phyloP scores from a whole-genome alignment of 2,888 invertebrate genomes.

The Coelinius sp. region DNA sequence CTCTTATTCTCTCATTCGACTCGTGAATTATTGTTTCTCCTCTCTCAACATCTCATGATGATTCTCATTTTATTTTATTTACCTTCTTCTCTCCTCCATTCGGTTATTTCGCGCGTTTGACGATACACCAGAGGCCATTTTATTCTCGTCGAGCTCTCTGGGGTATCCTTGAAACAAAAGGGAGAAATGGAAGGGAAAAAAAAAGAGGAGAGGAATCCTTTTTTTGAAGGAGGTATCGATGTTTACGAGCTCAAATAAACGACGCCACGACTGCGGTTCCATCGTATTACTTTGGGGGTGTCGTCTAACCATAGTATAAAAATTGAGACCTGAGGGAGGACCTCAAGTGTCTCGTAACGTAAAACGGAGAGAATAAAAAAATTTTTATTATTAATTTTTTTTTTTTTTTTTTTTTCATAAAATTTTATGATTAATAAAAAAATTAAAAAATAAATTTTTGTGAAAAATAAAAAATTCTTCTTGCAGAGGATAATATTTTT shows the following conservation, averaged over 20 bases:
- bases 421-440: no score
- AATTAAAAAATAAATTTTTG: not conserved
- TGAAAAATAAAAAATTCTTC: not conserved
- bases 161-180: constrained; percentile 18
- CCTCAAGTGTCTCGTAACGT: not conserved
- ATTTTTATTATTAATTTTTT: no score
- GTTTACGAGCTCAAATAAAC: constrained; percentile 67
- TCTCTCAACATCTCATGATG: constrained; percentile 25
- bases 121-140: constrained; percentile 54
- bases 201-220: constrained; percentile 2
- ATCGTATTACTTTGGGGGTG: constrained; percentile 63
- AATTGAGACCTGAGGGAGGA: constrained; percentile 50
- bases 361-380: not conserved
- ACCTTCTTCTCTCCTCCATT: constrained; percentile 9
- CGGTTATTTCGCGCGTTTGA: constrained; percentile 61
- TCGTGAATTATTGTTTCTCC: constrained; percentile 27
- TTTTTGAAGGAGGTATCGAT: constrained; percentile 59
- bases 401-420: no score
- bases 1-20: constrained; percentile 35
- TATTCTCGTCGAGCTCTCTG: constrained; percentile 46
- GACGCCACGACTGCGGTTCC: constrained; percentile 60
- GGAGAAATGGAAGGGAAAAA: not conserved
- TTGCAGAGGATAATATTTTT: no score
- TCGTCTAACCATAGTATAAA: constrained; percentile 61
- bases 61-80: constrained; percentile 18